phyloP scores from a whole-genome alignment of 1,140 invertebrate genomes.

The Drosophila santomea region DNA sequence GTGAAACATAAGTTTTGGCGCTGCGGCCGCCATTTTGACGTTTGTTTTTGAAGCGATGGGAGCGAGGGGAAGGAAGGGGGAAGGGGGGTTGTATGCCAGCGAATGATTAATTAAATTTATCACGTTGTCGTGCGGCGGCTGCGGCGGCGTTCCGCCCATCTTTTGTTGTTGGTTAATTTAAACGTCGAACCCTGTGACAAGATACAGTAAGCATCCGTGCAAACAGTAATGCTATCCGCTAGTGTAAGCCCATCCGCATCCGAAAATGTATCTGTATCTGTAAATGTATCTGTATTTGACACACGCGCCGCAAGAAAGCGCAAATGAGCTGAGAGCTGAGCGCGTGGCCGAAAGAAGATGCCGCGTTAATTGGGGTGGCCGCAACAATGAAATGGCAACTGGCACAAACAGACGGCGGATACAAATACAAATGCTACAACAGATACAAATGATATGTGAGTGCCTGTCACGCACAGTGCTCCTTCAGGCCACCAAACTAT shows the following conservation, averaged over 20 bases:
- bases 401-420: conserved; percentile 36
- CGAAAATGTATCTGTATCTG: conserved; percentile 17
- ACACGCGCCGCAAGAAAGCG: conserved; percentile 31
- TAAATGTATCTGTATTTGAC: conserved; percentile 40
- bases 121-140: conserved; percentile 62
- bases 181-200: conserved; percentile 74
- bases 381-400: conserved; percentile 39
- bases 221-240: conserved; percentile 10
- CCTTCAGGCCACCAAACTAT: background rate
- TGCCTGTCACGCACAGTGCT: conserved; percentile 28
- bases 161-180: conserved; percentile 73
- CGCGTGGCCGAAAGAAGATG: conserved; percentile 46
- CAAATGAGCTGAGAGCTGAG: conserved; percentile 7
- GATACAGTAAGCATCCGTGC: conserved; percentile 68
- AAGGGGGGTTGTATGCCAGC: background rate
- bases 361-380: conserved; percentile 69
- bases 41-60: conserved; percentile 51
- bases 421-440: conserved; percentile 32
- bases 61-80: background rate
- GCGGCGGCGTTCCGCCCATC: conserved; percentile 26
- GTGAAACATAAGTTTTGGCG: conserved; percentile 53
- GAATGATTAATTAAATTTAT: conserved; percentile 83
- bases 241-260: conserved; percentile 15
- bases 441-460: conserved; percentile 59
- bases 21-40: conserved; percentile 68